Conservation (phyloP, 2,797 vertebrate genomes). For the Arrhamphus sclerolepis region DNA sequence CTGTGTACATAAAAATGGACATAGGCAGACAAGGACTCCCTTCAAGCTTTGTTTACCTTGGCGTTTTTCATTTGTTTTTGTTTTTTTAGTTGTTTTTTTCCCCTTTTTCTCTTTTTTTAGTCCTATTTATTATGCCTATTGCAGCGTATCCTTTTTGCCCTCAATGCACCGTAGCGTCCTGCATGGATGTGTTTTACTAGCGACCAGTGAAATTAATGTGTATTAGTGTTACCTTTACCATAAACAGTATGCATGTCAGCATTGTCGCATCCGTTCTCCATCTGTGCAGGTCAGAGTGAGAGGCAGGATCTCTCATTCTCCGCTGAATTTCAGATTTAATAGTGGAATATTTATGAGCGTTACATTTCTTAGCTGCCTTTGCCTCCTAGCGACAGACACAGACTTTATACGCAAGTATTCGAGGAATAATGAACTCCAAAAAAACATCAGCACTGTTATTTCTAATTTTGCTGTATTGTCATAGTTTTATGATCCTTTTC, state of each 20-base stretch:
- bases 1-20: slow-evolving; percentile 82
- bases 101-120: slow-evolving; percentile 52
- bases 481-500: no score
- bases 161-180: slow-evolving; percentile 55
- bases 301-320: not conserved
- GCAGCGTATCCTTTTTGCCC: slow-evolving; percentile 73
- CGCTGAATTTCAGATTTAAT: not conserved
- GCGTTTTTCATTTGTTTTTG: slow-evolving; percentile 29
- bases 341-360: not conserved
- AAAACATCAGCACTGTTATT: not conserved
- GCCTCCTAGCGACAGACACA: not conserved
- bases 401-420: not conserved
- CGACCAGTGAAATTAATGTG: slow-evolving; percentile 57
- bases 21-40: slow-evolving; percentile 77
- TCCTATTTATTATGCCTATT: slow-evolving; percentile 77
- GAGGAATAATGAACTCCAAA: not conserved
- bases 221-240: slow-evolving; percentile 56
- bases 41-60: slow-evolving; percentile 78
- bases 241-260: slow-evolving; percentile 4
- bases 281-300: not conserved
- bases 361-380: not conserved
- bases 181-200: slow-evolving; percentile 42
- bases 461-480: no score
- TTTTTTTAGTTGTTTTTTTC: no score
- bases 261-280: not conserved